A percentile compares a stretch with the other conserved stretches of the same genome.
Conservation (phyloP, 2,113 vertebrate species). For the Datnioides undecimradiatus region DNA sequence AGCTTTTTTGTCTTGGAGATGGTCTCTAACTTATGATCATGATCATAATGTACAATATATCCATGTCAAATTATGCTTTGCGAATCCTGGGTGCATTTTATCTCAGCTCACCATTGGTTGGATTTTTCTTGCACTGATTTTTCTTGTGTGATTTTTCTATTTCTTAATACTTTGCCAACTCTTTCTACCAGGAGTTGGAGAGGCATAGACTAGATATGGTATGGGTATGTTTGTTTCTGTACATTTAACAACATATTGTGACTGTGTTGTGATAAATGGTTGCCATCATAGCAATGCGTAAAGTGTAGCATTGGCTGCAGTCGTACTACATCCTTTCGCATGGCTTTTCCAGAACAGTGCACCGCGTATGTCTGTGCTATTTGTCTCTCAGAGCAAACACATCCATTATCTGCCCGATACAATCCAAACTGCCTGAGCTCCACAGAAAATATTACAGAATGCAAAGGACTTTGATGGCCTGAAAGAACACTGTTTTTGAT, state of each 20-base stretch:
- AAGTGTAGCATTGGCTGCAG: slow-evolving; percentile 91
- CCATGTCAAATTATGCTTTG: background rate
- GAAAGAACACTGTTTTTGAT: slow-evolving; percentile 26
- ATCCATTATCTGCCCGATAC: slow-evolving; percentile 41
- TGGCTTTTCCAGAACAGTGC: slow-evolving; percentile 93
- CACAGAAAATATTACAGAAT: slow-evolving; percentile 27
- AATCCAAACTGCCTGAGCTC: slow-evolving; percentile 22
- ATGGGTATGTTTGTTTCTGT: slow-evolving; percentile 99
- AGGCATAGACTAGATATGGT: slow-evolving; percentile 99
- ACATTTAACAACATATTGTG: slow-evolving; percentile 95
- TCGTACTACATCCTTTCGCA: slow-evolving; percentile 93
- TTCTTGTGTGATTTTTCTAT: slow-evolving; percentile 86
- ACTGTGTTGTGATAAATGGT: slow-evolving; percentile 94
- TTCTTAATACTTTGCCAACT: slow-evolving; percentile 96
- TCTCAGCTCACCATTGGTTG: slow-evolving; percentile 81
- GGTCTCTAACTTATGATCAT: slow-evolving; percentile 10
- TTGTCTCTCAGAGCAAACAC: slow-evolving; percentile 75
- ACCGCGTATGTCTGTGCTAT: slow-evolving; percentile 90
- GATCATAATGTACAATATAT: background rate
- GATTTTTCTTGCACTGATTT: slow-evolving; percentile 85
- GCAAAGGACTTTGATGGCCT: slow-evolving; percentile 24
- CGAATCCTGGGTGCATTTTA: slow-evolving; percentile 6
- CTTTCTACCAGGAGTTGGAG: slow-evolving; percentile 99
- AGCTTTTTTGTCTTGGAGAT: background rate
- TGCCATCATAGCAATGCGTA: slow-evolving; percentile 92